Evolutionary conservation across 1,140 invertebrate genomes (phyloP).

Genomic region (Vanessa atalanta): DNA sequence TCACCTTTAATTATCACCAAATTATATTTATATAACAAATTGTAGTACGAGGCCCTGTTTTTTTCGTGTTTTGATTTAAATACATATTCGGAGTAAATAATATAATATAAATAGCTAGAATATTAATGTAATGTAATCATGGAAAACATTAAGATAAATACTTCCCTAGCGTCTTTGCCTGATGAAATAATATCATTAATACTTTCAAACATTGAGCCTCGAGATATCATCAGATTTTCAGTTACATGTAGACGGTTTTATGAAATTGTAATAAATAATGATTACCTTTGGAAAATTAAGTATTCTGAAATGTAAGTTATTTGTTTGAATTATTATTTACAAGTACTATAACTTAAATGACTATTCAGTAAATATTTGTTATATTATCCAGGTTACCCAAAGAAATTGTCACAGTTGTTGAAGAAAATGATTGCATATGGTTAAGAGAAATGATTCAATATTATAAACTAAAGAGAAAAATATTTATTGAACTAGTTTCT

Average conservation of each 20-base stretch:
- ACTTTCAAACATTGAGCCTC: conserved; percentile 41
- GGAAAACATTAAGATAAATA: background rate
- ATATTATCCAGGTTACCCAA: conserved; percentile 38
- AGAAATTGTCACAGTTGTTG: conserved; percentile 30
- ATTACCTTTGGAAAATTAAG: conserved; percentile 52
- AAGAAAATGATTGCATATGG: conserved; percentile 43
- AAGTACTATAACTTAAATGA: background rate
- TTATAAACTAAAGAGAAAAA: conserved; percentile 32
- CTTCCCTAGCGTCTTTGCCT: conserved; percentile 39
- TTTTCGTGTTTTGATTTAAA: too few relatives aligned
- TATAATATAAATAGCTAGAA: too few relatives aligned
- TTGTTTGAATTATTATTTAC: background rate
- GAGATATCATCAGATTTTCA: conserved; percentile 49
- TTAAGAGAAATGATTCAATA: conserved; percentile 40
- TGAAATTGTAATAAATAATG: conserved; percentile 42
- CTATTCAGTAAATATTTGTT: background rate
- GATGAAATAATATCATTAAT: conserved; percentile 52
- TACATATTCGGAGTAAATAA: too few relatives aligned
- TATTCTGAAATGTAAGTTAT: conserved; percentile 49
- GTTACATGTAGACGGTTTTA: conserved; percentile 50
- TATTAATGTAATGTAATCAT: background rate
- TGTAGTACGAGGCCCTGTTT: too few relatives aligned
- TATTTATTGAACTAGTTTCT: conserved; percentile 38
- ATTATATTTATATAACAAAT: too few relatives aligned
- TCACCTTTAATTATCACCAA: too few relatives aligned